A percentile compares a stretch with the other conserved stretches of the same genome.
Evolutionary conservation across 2,888 invertebrate species (phyloP).

Genomic region (Syritta pipiens): DNA sequence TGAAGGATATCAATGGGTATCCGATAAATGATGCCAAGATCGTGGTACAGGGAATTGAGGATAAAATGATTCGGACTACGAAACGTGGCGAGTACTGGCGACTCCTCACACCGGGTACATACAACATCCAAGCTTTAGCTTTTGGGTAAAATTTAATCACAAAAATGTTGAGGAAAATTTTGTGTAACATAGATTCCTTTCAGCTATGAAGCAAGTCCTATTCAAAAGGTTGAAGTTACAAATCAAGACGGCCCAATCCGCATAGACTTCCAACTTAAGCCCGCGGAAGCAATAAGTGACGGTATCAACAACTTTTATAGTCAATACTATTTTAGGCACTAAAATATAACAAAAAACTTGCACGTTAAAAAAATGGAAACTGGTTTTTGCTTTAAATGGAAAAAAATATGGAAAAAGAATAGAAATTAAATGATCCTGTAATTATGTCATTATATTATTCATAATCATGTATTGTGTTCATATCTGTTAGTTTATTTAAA

Average conservation of each 20-base stretch:
- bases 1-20: conserved; percentile 78
- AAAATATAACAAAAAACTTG: conserved; percentile 41
- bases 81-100: conserved; percentile 96
- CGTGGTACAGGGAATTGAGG: conserved; percentile 85
- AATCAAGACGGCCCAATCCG: conserved; percentile 76
- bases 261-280: conserved; percentile 77
- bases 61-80: conserved; percentile 89
- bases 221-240: conserved; percentile 77
- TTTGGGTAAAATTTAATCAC: conserved; percentile 83
- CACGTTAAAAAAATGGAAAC: neutral
- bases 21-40: conserved; percentile 85
- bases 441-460: too few relatives aligned
- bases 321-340: conserved; percentile 77
- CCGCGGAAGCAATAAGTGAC: conserved; percentile 76
- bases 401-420: neutral
- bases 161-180: neutral
- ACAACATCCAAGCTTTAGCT: conserved; percentile 86
- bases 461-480: too few relatives aligned
- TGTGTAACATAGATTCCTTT: conserved; percentile 64
- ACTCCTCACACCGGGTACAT: conserved; percentile 91
- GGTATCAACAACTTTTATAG: conserved; percentile 78
- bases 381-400: neutral
- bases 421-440: too few relatives aligned
- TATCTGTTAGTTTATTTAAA: too few relatives aligned
- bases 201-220: conserved; percentile 81